Percentiles rank a stretch among this genome's conserved stretches.
phyloP scores from a whole-genome alignment of 2,797 vertebrate genomes.

The Crocidura indochinensis region DNA sequence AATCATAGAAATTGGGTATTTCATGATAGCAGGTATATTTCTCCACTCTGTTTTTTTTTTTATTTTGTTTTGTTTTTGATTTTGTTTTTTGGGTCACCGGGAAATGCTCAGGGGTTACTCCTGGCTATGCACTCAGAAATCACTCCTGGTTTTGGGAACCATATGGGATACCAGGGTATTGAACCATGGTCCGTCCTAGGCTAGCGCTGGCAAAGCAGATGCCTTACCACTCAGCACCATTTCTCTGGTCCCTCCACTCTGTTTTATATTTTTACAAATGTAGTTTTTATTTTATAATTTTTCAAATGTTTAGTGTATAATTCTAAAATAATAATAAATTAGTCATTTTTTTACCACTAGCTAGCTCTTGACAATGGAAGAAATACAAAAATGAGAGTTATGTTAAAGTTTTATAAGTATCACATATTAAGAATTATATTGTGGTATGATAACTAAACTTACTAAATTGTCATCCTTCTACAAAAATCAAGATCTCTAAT shows the following conservation, averaged over 20 bases:
- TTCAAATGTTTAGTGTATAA: neutral
- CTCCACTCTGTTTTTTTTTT: neutral
- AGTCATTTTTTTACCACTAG: neutral
- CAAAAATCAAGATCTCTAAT: too few relatives aligned
- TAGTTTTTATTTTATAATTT: neutral
- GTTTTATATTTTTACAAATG: constrained; percentile 6
- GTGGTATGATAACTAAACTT: neutral
- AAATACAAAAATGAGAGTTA: neutral
- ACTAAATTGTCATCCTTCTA: too few relatives aligned
- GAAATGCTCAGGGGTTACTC: too few relatives aligned
- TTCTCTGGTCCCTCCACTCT: too few relatives aligned
- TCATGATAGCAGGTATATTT: neutral
- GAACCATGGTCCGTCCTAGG: too few relatives aligned
- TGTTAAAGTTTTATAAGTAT: constrained; percentile 8
- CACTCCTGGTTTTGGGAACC: too few relatives aligned
- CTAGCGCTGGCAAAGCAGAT: too few relatives aligned
- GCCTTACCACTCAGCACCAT: too few relatives aligned
- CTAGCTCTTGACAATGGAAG: neutral
- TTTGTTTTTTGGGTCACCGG: too few relatives aligned
- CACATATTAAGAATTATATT: neutral
- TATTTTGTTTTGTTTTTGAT: too few relatives aligned
- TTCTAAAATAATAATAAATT: neutral
- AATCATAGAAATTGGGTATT: neutral
- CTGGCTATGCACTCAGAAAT: too few relatives aligned
- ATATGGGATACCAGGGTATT: too few relatives aligned